Percentiles rank a stretch among this genome's conserved stretches.
phyloP scores from a whole-genome alignment of 1,140 invertebrate genomes.

The Bombus balteatus region DNA sequence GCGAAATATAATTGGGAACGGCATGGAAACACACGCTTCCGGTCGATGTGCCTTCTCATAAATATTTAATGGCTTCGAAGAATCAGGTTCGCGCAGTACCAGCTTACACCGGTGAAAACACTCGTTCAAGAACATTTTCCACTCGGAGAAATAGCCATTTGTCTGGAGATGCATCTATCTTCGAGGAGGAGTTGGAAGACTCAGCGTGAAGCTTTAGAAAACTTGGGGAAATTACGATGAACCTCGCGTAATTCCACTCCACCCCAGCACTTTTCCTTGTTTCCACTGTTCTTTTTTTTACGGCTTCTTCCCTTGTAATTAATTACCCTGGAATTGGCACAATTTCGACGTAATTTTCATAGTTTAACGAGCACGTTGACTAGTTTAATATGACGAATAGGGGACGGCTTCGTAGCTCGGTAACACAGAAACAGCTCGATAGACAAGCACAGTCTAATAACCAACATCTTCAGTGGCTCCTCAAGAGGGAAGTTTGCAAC shows the following conservation, averaged over 20 bases:
- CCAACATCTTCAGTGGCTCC: not conserved
- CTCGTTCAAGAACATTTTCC: not conserved
- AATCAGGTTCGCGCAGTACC: not conserved
- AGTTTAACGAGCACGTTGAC: constrained; percentile 19
- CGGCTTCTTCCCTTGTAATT: not conserved
- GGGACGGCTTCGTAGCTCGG: too few species aligned
- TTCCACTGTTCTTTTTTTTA: not conserved
- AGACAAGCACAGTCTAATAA: constrained; percentile 41
- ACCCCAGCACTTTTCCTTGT: not conserved
- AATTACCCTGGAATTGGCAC: constrained; percentile 2
- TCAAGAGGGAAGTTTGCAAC: not conserved
- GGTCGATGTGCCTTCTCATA: constrained; percentile 13
- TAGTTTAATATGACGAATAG: not conserved
- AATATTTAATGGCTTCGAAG: not conserved
- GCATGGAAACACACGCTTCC: not conserved
- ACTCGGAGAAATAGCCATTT: not conserved
- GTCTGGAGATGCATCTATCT: not conserved
- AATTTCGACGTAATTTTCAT: constrained; percentile 30
- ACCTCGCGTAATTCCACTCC: too few species aligned
- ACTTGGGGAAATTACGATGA: not conserved
- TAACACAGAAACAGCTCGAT: not conserved
- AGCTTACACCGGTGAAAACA: not conserved
- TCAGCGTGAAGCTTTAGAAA: not conserved
- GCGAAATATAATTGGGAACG: not conserved
- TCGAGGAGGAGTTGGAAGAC: not conserved